Evolutionary conservation across 2,797 vertebrate species (phyloP).

Genomic region (Mastacembelus armatus): DNA sequence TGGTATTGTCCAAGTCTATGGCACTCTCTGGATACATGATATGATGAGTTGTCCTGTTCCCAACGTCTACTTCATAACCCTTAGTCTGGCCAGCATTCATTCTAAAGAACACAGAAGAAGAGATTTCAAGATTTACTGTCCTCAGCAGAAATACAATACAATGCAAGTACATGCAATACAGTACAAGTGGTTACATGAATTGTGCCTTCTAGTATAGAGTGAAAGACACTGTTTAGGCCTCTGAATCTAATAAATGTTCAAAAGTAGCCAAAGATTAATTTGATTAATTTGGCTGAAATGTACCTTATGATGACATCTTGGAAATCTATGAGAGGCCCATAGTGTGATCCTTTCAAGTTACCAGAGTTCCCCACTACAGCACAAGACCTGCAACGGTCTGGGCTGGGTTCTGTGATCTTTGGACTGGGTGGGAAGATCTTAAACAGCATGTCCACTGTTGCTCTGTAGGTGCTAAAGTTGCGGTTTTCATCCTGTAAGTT

Average conservation of each 20-base stretch:
- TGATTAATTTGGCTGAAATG: neutral
- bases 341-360: slow-evolving; percentile 46
- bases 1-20: slow-evolving; percentile 20
- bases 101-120: slow-evolving; percentile 4
- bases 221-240: too few species aligned
- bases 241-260: neutral
- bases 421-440: slow-evolving; percentile 8
- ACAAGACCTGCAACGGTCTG: slow-evolving; percentile 42
- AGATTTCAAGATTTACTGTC: neutral
- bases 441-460: slow-evolving; percentile 13
- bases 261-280: neutral
- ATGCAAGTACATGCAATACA: too few species aligned
- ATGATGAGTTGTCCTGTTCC: slow-evolving; percentile 55
- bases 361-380: slow-evolving; percentile 68
- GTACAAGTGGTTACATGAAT: too few species aligned
- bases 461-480: neutral
- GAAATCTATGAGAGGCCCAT: slow-evolving; percentile 53
- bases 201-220: too few species aligned
- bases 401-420: neutral
- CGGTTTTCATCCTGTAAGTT: fast-evolving
- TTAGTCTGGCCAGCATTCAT: neutral
- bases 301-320: slow-evolving; percentile 59
- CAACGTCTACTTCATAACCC: slow-evolving; percentile 62
- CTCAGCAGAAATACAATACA: neutral
- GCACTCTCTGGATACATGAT: slow-evolving; percentile 63